These are phyloP conservation scores for Lissocephala sabroskyi DNA, from an alignment of 2,888 invertebrate species.

Conservation along the genomic window DNA sequence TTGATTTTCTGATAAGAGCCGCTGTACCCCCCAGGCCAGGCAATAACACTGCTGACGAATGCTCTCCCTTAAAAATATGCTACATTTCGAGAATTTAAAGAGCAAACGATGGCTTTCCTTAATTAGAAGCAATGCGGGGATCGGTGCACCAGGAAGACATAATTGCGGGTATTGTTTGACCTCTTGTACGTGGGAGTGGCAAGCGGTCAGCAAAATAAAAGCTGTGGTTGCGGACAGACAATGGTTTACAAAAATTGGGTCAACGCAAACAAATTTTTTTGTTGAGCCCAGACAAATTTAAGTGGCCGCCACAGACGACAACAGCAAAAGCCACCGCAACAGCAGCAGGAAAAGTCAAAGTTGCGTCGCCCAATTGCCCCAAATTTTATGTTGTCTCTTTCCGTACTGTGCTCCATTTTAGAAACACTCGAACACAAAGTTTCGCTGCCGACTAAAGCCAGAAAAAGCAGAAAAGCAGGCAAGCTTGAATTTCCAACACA, in stretches of 20 bases:
- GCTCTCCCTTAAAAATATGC: constrained; percentile 8
- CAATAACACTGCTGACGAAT: too few relatives aligned
- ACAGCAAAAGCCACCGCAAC: constrained; percentile 5
- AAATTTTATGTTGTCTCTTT: neutral
- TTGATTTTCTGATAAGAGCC: constrained; percentile 36
- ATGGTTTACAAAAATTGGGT: constrained; percentile 6
- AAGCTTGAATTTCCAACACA: constrained; percentile 21
- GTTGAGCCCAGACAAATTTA: constrained; percentile 19
- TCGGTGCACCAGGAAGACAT: too few relatives aligned
- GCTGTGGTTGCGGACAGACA: constrained; percentile 9
- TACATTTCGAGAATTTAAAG: constrained; percentile 14
- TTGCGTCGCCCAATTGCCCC: constrained; percentile 19
- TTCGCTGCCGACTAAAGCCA: neutral
- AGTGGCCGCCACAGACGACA: constrained; percentile 14
- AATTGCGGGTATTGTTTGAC: constrained; percentile 45
- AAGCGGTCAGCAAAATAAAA: constrained; percentile 54
- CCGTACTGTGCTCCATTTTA: constrained; percentile 15
- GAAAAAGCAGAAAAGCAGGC: neutral
- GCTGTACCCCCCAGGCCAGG: constrained; percentile 11
- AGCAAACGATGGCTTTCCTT: too few relatives aligned
- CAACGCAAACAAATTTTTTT: constrained; percentile 19
- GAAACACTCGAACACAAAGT: constrained; percentile 27
- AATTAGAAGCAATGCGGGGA: too few relatives aligned
- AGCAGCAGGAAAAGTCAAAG: constrained; percentile 30
- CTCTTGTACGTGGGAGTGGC: constrained; percentile 42